Base-by-base conservation (phyloP, 2,888 invertebrate species). In the Eulithis testata region DNA sequence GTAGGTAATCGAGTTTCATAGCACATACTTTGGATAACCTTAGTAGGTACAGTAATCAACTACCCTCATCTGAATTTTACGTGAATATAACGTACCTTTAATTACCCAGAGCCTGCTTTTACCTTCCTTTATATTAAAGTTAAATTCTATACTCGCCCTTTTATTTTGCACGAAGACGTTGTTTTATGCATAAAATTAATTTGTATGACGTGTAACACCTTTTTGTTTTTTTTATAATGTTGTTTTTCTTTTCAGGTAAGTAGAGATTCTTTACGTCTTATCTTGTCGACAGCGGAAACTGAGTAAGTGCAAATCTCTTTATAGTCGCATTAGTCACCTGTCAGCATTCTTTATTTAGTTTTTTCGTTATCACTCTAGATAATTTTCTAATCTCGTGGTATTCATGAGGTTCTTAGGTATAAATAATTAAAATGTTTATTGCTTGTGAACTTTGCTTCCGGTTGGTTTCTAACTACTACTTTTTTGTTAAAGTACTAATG, bases 231-330 rank as follows among this genome's bases (percentile, higher is more conserved):
- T 31, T 53, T 53, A 60, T 61, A 47, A 52, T 40, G 14, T 63
- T 7, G 54, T 77, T 77, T 77, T 71, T 71, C 43, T 76, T 83
- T 85, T 70, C 83, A 85, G 85, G 85, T 85, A 84, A 84, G 85
- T 82, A 64, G 27, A 51, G n/a, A 53, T 64, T 27, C 51, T 55
- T 51, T 63, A 60, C 55, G 57, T 36, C 49, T 50, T 53, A 65
- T 44, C 47, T 44, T 12, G 7, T 14, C 6, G 49, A 21, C 45
- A 43, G 31, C 57, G 52, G 50, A 55, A 36, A 61, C 60, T 71
- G 70, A 73, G 76, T 76, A 73, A 74, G 75, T 70, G 66, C 63
- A 66, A 74, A 40, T 37, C 53, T 63, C 8, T 78, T 54, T 58
- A 65, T 50, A 52, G 36, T 51, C 9, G 27, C 40, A 40, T 40